Evolutionary conservation across 2,888 invertebrate species (phyloP).

Genomic region (Ophonus ardosiacus): DNA sequence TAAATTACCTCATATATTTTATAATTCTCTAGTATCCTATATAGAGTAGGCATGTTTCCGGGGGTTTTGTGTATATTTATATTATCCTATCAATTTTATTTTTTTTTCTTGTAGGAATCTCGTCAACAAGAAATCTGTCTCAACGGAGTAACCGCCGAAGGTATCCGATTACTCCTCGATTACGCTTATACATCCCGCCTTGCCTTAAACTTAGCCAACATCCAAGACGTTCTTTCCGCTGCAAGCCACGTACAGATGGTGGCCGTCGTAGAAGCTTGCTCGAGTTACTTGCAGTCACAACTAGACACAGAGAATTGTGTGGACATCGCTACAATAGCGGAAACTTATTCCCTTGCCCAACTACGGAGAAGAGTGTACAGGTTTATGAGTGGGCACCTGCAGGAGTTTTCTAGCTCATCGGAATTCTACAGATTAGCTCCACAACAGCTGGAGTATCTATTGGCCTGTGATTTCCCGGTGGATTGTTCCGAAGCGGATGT

Average conservation of each 20-base stretch:
- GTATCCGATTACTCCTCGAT: conserved; percentile 81
- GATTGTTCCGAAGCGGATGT: conserved; percentile 82
- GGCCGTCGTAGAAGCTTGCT: conserved; percentile 83
- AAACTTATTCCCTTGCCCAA: conserved; percentile 81
- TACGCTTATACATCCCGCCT: conserved; percentile 84
- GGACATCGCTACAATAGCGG: conserved; percentile 84
- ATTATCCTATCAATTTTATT: too few species aligned
- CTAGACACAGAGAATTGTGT: conserved; percentile 84
- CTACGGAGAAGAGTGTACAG: conserved; percentile 80
- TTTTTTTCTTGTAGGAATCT: conserved; percentile 75
- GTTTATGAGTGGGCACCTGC: conserved; percentile 82
- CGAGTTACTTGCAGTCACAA: conserved; percentile 81
- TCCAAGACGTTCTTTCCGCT: conserved; percentile 83
- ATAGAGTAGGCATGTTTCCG: too few species aligned
- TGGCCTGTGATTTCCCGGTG: conserved; percentile 83
- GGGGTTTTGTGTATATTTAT: too few species aligned
- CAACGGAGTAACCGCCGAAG: conserved; percentile 81
- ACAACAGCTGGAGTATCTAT: conserved; percentile 80
- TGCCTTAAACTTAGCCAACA: conserved; percentile 80
- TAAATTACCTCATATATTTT: too few species aligned
- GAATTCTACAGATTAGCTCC: conserved; percentile 81
- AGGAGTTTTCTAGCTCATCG: conserved; percentile 79
- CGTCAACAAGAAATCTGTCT: conserved; percentile 81
- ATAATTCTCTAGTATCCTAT: too few species aligned
- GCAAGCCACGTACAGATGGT: conserved; percentile 83